Evolutionary conservation across 2,113 vertebrate genomes (phyloP), one percentile per base, ranked within the genome.

Genomic region (Tragelaphus scriptus): DNA sequence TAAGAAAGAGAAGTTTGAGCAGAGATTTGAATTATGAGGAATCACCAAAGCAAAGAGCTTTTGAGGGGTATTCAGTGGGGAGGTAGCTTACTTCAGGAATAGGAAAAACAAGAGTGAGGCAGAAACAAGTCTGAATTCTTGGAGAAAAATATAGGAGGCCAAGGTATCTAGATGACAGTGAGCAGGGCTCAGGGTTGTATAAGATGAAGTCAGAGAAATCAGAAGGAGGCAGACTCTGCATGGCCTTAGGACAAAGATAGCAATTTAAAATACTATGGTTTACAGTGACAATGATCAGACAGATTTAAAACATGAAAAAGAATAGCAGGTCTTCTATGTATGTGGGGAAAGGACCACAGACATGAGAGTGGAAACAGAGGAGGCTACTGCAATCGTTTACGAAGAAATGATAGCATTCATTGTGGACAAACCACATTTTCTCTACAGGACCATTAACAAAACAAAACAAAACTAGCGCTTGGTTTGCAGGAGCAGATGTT

Each of bases 91-190:
- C 68, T 82, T 97, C 63, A 58, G 23, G 6, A 7, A 65, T 26
- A n/a, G 21, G 15, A 23, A 80, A 88, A 91, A 56, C 0, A 86
- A 71, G 6, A 56, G 55, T 61, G 2, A 44, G 12, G 5, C 40
- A 65, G 40, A 91, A 77, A 85, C 17, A 88, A 94, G 32, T 40
- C 61, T 85, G 32, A 82, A 36, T 94, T 59, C 12, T 84, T 71
- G 8, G 26, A 79, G 59, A 92, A 85, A 65, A 86, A 65, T 0
- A 68, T 7, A 32, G 15, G 17, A 58, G 5, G 30, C 10, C 51
- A 68, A 28, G 63, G 44, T 25, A n/a, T 15, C 49, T 53, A 28
- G 32, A 6, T 26, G 28, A 26, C 25, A 49, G 56, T 19, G 13
- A 61, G 1, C 14, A 75, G 55, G 21, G 2, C 7, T n/a, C 32